These are phyloP conservation scores for Altica lythri DNA, from an alignment of 2,888 invertebrate species.

Conservation along the genomic window DNA sequence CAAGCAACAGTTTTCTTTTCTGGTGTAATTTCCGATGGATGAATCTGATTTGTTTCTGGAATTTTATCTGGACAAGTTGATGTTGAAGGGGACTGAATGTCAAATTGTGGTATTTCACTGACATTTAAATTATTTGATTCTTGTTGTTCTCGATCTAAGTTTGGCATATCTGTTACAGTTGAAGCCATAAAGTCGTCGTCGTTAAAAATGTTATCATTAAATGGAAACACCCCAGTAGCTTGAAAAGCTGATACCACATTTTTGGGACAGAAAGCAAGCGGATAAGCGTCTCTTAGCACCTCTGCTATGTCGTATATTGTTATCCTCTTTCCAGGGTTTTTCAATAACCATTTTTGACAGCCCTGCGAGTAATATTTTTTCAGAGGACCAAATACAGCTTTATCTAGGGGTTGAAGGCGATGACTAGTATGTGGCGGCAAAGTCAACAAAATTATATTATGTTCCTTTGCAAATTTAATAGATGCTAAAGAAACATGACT, in stretches of 20 bases:
- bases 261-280: slow-evolving; percentile 13
- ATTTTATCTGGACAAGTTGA: too few species aligned
- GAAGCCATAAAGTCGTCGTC: too few species aligned
- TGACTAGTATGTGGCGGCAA: slow-evolving; percentile 1
- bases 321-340: slow-evolving; percentile 26
- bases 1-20: not conserved
- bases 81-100: not conserved
- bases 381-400: slow-evolving; percentile 13
- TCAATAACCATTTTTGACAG: slow-evolving; percentile 20
- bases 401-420: slow-evolving; percentile 2
- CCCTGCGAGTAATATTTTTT: slow-evolving; percentile 3
- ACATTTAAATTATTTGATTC: too few species aligned
- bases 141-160: not conserved
- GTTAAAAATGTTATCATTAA: too few species aligned
- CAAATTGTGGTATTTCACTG: too few species aligned
- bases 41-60: too few species aligned
- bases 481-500: slow-evolving; percentile 1
- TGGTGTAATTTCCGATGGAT: too few species aligned
- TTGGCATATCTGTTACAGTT: too few species aligned
- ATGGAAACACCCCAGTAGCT: too few species aligned
- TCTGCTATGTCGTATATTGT: slow-evolving; percentile 30
- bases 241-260: too few species aligned
- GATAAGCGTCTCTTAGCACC: slow-evolving; percentile 18
- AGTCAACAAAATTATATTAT: not conserved
- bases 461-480: not conserved